phyloP scores from a whole-genome alignment of 2,888 invertebrate species.

The Drosophila eohydei region DNA sequence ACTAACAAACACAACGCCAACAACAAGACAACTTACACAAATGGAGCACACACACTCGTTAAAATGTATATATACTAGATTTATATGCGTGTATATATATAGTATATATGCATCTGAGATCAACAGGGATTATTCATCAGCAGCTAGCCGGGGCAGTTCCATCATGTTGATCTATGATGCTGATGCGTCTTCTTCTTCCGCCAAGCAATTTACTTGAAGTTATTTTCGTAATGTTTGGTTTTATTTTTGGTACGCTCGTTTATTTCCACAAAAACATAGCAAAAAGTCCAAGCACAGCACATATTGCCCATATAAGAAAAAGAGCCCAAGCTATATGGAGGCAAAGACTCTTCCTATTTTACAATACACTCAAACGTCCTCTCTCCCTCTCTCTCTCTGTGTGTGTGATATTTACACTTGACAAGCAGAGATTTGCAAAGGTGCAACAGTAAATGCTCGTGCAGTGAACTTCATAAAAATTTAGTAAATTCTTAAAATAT shows the following conservation, averaged over 20 bases:
- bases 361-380: neutral
- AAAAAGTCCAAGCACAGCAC: constrained; percentile 62
- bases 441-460: constrained; percentile 26
- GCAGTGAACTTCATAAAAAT: constrained; percentile 5
- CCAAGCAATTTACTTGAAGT: constrained; percentile 52
- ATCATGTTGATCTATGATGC: constrained; percentile 60
- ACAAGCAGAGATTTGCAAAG: constrained; percentile 34
- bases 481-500: neutral
- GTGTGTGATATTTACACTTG: constrained; percentile 5
- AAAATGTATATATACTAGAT: constrained; percentile 14
- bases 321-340: constrained; percentile 29
- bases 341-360: constrained; percentile 20
- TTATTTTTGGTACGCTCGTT: constrained; percentile 71
- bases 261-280: constrained; percentile 65
- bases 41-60: constrained; percentile 51
- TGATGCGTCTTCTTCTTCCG: constrained; percentile 20
- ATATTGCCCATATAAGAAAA: constrained; percentile 52
- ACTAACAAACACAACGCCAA: constrained; percentile 63
- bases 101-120: constrained; percentile 50
- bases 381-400: constrained; percentile 15
- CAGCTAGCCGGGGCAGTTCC: constrained; percentile 45
- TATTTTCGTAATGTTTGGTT: constrained; percentile 79
- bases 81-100: constrained; percentile 26
- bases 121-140: constrained; percentile 75
- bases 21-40: constrained; percentile 37